Base-by-base conservation (phyloP, 2,888 invertebrate species). In the Sminthurides aquaticus region DNA sequence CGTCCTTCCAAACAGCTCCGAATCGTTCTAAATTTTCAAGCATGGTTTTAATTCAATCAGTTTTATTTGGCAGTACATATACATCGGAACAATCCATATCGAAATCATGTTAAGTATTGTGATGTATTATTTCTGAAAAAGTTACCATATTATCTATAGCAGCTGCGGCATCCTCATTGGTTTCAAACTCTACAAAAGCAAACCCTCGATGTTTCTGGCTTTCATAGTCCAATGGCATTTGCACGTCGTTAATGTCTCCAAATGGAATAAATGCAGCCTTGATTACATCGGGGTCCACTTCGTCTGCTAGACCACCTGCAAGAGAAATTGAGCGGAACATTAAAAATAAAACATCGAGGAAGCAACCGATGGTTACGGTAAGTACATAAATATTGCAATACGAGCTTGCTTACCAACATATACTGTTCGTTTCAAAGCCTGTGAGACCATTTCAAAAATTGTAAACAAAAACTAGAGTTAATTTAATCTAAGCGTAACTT, bases 191-290 rank as follows among this genome's bases (percentile, higher is more conserved):
- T 71, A 99, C 89, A 78, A 99, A 99, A 0, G 97, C 96, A 81
- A 97, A 99, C n/a, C 97, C 97, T 76, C 97, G 84, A 77, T 98
- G 97, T 77, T 94, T 95, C 77, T 97, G 95, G 62, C 89, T 87
- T 80, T 98, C 96, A 82, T 97, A 99, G 81, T 99, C 99, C 59
- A 98, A 82, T 11, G 99, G 99, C 78, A 96, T 93, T 81, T 97
- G 95, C 55, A 99, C 90, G 78, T 98, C 97, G n/a, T 93, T 87
- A 67, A 99, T 87, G 78, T 99, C 99, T 8, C 99, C 99, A 79
- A 99, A 99, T 1, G 98, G 97, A 74, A 98, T 91, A 77, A 99
- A 99, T 0, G 98, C 98, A 62, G 95, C 93, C 78, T 93, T 91
- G 43, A 99, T 81, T 26, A 93, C 86, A 81, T 97, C 94, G 76